phyloP scores from a whole-genome alignment of 64 coral and sea anemone genomes.

The Montipora sp. region DNA sequence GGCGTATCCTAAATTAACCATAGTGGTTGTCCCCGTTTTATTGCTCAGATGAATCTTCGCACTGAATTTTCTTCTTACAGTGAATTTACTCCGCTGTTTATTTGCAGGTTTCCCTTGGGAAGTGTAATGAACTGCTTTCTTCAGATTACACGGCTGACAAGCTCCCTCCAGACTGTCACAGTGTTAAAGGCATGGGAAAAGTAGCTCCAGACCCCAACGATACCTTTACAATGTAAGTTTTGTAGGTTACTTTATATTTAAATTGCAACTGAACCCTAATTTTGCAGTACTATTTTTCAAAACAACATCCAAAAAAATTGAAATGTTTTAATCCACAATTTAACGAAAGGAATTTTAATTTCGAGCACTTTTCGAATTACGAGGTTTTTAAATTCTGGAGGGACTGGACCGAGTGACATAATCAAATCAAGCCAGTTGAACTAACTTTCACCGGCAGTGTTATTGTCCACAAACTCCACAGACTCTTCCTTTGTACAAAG shows the following conservation, averaged over 20 bases:
- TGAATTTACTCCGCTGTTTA: background rate
- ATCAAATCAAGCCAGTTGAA: too few relatives aligned
- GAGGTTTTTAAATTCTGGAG: too few relatives aligned
- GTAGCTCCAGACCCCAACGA: slow-evolving; percentile 77
- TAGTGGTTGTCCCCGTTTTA: background rate
- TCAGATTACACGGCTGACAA: slow-evolving; percentile 86
- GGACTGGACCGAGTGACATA: too few relatives aligned
- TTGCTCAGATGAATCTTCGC: background rate
- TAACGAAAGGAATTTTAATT: too few relatives aligned
- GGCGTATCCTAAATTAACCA: background rate
- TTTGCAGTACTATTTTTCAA: too few relatives aligned
- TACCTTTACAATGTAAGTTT: slow-evolving; percentile 70
- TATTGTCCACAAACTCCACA: too few relatives aligned
- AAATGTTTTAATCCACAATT: too few relatives aligned
- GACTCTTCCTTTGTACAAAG: too few relatives aligned
- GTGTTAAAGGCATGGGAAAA: slow-evolving; percentile 88
- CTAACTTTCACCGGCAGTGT: too few relatives aligned
- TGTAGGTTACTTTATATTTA: background rate
- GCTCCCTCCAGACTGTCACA: slow-evolving; percentile 72
- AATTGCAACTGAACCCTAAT: too few relatives aligned
- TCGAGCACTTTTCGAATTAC: too few relatives aligned
- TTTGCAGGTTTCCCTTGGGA: slow-evolving; percentile 88
- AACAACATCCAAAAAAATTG: too few relatives aligned
- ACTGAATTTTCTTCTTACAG: background rate
- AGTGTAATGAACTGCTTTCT: slow-evolving; percentile 72